phyloP scores from a whole-genome alignment of 2,888 invertebrate species.

The Plemyria rubiginata region DNA sequence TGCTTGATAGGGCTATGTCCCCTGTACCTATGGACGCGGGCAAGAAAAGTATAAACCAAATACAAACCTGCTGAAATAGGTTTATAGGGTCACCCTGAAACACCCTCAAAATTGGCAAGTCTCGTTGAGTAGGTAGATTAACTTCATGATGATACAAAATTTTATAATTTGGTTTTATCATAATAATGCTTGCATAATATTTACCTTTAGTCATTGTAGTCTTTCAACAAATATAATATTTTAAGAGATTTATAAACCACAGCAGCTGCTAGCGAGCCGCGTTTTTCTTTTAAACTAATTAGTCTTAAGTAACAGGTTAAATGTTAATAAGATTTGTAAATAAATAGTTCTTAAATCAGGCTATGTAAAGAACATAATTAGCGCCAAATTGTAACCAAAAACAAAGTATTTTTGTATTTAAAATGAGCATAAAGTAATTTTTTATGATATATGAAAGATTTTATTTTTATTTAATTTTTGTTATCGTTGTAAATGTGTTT shows the following conservation, averaged over 20 bases:
- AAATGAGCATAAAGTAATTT: conserved; percentile 42
- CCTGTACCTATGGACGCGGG: too few relatives aligned
- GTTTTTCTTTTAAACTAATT: neutral
- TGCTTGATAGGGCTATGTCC: too few relatives aligned
- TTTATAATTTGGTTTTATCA: too few relatives aligned
- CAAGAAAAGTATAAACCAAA: too few relatives aligned
- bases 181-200: too few relatives aligned
- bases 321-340: conserved; percentile 31
- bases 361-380: conserved; percentile 44
- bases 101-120: too few relatives aligned
- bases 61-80: too few relatives aligned
- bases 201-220: too few relatives aligned
- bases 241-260: neutral
- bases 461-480: conserved; percentile 44
- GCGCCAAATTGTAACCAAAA: conserved; percentile 71
- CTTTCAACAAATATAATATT: neutral
- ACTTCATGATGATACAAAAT: too few relatives aligned
- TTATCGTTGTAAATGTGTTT: conserved; percentile 55
- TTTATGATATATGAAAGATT: conserved; percentile 38
- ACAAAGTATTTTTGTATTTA: conserved; percentile 63
- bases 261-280: neutral
- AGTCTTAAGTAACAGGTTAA: conserved; percentile 10
- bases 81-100: too few relatives aligned
- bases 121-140: too few relatives aligned
- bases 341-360: conserved; percentile 22